Evolutionary conservation across 2,797 vertebrate species (phyloP), one percentile per base, ranked within the genome.

Genomic region (Remorina albescens): DNA sequence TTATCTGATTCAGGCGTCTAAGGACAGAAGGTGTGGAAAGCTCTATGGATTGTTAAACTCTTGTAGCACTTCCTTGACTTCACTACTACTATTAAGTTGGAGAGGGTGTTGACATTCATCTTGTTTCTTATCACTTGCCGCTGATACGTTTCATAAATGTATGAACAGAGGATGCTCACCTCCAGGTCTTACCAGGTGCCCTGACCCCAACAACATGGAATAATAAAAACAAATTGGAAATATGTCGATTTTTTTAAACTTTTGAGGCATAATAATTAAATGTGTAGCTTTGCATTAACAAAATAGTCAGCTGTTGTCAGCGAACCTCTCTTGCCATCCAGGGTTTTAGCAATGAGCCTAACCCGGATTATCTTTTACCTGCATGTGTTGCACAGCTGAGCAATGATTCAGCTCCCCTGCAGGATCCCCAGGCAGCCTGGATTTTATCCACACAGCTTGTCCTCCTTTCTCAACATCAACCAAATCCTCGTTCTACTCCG

Each of bases 331-430:
- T n/a, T 57, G 55, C 46, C 63, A 50, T 56, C 44, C 47, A 21
- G 8, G 67, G 51, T 50, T 71, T 61, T 70, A 54, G 41, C 41
- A 46, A 30, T 15, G 49, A 77, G 66, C 65, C 56, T 15, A 47
- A 78, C 67, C 5, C 10, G 10, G 26, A 63, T 85, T 69, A 86
- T 85, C 73, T 70, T 76, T 65, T 53, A 78, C 84, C 68, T 67
- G 70, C 68, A 62, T 2, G 23, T 60, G 44, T 66, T 11, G 19
- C 62, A 36, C 7, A 82, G 76, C 67, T 59, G 60, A 84, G 60
- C 74, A 61, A 21, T 59, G 67, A 83, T 65, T 82, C 82, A 79
- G 57, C 63, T 74, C 8, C 67, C 5, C 58, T 34, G 73, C 71
- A 55, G 76, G 80, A 67, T 36, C 53, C 61, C 26, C 8, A 26